Evolutionary conservation across 2,113 vertebrate species (phyloP).

Genomic region (Cynopterus brachyotis): DNA sequence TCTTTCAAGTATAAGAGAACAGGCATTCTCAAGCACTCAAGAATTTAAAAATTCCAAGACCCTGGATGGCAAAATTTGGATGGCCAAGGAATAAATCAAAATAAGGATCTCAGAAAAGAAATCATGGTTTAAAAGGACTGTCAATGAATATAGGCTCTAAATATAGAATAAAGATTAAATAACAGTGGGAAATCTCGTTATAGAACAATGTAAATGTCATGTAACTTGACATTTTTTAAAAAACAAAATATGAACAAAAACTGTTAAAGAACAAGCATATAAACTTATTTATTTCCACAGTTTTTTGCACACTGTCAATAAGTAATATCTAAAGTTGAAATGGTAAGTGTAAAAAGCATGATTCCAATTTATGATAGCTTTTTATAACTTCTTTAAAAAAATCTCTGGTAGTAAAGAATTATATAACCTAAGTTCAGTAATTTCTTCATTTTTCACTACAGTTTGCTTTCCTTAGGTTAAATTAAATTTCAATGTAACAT

Average conservation of each 20-base stretch:
- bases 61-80: background rate
- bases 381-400: slow-evolving; percentile 8
- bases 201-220: background rate
- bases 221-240: slow-evolving; percentile 20
- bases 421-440: background rate
- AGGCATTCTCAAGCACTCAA: background rate
- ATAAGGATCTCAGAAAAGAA: background rate
- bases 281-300: background rate
- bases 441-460: background rate
- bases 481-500: background rate
- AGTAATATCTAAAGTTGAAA: background rate
- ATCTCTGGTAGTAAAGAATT: background rate
- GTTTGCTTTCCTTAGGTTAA: background rate
- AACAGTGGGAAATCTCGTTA: background rate
- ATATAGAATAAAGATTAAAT: background rate
- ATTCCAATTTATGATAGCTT: background rate
- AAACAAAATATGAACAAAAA: background rate
- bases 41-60: background rate
- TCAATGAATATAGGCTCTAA: background rate
- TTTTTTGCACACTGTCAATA: background rate
- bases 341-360: background rate
- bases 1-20: background rate
- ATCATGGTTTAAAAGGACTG: background rate
- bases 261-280: background rate
- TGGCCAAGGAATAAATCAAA: background rate